A percentile compares a stretch with the other conserved stretches of the same genome.
phyloP scores from a whole-genome alignment of 1,140 invertebrate genomes.

The Diuraphis noxia region DNA sequence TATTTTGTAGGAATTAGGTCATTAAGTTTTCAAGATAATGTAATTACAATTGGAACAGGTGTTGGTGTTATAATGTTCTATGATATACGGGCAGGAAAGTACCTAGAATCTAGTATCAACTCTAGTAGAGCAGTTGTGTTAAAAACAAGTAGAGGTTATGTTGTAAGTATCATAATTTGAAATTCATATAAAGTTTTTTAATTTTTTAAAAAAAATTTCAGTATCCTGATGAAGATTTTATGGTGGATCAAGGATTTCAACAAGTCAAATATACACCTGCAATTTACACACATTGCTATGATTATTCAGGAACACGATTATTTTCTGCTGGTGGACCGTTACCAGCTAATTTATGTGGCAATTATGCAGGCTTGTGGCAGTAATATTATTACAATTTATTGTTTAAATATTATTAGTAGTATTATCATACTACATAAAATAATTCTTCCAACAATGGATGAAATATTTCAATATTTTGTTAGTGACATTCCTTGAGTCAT shows the following conservation, averaged over 20 bases:
- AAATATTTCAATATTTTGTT: slow-evolving; percentile 7
- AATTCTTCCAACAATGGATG: background rate
- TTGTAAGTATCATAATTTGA: slow-evolving; percentile 68
- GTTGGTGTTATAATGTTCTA: slow-evolving; percentile 91
- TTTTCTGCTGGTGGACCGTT: slow-evolving; percentile 94
- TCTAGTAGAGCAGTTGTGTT: slow-evolving; percentile 84
- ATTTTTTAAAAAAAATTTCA: slow-evolving; percentile 60
- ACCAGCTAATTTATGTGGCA: slow-evolving; percentile 84
- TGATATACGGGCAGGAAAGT: slow-evolving; percentile 86
- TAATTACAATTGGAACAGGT: slow-evolving; percentile 91
- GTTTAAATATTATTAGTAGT: slow-evolving; percentile 8
- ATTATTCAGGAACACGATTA: slow-evolving; percentile 83
- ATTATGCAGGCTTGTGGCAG: slow-evolving; percentile 76
- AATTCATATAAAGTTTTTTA: background rate
- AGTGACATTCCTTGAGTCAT: background rate
- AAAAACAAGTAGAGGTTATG: slow-evolving; percentile 85
- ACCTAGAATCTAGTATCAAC: slow-evolving; percentile 87
- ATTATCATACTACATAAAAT: background rate
- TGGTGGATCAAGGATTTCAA: slow-evolving; percentile 72
- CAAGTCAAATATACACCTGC: slow-evolving; percentile 87
- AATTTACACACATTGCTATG: slow-evolving; percentile 95
- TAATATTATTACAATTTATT: slow-evolving; percentile 59
- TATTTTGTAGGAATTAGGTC: slow-evolving; percentile 73
- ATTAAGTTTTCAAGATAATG: slow-evolving; percentile 83
- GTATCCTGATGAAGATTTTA: slow-evolving; percentile 80